A percentile compares a stretch with the other conserved stretches of the same genome.
These are phyloP conservation scores for Kryptolebias marmoratus DNA, from an alignment of 2,113 vertebrate genomes.

Conservation along the genomic window DNA sequence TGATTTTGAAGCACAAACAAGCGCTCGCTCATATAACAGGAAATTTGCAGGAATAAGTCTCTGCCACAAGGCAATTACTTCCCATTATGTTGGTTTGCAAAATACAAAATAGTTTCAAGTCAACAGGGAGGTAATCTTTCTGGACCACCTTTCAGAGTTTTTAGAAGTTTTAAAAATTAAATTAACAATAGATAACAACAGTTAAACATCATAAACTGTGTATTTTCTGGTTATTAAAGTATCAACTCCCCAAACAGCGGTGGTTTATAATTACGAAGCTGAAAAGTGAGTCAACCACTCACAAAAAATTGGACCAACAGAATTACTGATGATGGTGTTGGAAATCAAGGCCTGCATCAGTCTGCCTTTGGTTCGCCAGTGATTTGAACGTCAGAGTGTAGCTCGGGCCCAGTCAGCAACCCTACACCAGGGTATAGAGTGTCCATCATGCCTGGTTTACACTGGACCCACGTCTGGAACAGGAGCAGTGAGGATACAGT, in stretches of 20 bases:
- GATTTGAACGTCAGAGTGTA: conserved; percentile 62
- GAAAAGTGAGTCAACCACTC: background rate
- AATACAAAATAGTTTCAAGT: conserved; percentile 9
- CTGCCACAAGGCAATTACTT: conserved; percentile 48
- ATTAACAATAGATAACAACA: background rate
- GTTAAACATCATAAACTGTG: conserved; percentile 13
- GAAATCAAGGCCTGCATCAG: conserved; percentile 56
- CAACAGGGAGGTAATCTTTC: no score
- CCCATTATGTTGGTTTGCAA: conserved; percentile 47
- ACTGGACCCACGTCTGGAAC: conserved; percentile 68
- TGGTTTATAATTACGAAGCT: conserved; percentile 8
- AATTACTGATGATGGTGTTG: conserved; percentile 8
- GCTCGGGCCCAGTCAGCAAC: conserved; percentile 60
- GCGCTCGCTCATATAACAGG: conserved; percentile 46
- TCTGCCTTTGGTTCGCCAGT: conserved; percentile 44
- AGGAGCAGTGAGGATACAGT: conserved; percentile 59
- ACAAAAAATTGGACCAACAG: background rate
- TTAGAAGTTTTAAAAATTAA: background rate
- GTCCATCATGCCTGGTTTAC: conserved; percentile 70
- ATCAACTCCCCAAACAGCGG: conserved; percentile 1
- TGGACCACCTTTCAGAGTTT: background rate
- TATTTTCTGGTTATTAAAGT: background rate
- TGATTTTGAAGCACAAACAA: conserved; percentile 57
- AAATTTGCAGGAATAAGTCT: conserved; percentile 52
- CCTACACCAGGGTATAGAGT: conserved; percentile 51